A percentile compares a stretch with the other conserved stretches of the same genome.
Evolutionary conservation across 92 coral and sea anemone genomes (phyloP).

Genomic region (Porites cylindrica): DNA sequence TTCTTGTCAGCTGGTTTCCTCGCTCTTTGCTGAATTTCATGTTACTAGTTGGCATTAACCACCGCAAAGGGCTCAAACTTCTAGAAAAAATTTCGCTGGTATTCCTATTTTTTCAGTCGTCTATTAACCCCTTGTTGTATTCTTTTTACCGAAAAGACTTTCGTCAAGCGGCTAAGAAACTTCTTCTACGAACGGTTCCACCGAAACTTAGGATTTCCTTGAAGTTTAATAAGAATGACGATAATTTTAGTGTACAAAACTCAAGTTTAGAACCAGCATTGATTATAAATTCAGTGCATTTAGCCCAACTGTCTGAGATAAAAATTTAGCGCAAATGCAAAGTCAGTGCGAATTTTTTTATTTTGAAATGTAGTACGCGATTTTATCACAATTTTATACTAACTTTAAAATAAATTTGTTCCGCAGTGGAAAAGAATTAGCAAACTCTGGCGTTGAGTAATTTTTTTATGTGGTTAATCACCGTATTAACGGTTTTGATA

Average conservation of each 20-base stretch:
- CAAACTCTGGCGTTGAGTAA: too few relatives aligned
- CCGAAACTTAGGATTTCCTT: not conserved
- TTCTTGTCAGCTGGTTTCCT: slow-evolving; percentile 75
- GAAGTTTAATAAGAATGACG: too few relatives aligned
- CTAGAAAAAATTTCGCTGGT: slow-evolving; percentile 74
- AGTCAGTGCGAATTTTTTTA: not conserved
- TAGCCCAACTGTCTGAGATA: too few relatives aligned
- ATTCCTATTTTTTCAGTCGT: slow-evolving; percentile 71
- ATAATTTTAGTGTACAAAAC: not conserved
- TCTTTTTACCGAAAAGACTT: slow-evolving; percentile 78
- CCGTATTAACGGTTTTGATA: too few relatives aligned
- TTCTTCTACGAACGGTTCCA: slow-evolving; percentile 11
- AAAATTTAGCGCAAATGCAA: not conserved
- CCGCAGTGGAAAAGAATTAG: too few relatives aligned
- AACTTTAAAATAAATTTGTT: too few relatives aligned
- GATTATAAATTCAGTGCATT: not conserved
- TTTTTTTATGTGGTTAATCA: too few relatives aligned
- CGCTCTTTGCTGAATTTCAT: slow-evolving; percentile 64
- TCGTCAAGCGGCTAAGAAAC: slow-evolving; percentile 66
- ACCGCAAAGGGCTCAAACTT: not conserved
- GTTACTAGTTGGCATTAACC: slow-evolving; percentile 4
- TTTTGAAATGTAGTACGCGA: not conserved
- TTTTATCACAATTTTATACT: not conserved
- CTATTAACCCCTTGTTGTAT: slow-evolving; percentile 74
- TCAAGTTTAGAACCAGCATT: not conserved